A percentile compares a stretch with the other conserved stretches of the same genome.
Conservation (phyloP, 2,797 vertebrate genomes). For the Gobio occitaniae region DNA sequence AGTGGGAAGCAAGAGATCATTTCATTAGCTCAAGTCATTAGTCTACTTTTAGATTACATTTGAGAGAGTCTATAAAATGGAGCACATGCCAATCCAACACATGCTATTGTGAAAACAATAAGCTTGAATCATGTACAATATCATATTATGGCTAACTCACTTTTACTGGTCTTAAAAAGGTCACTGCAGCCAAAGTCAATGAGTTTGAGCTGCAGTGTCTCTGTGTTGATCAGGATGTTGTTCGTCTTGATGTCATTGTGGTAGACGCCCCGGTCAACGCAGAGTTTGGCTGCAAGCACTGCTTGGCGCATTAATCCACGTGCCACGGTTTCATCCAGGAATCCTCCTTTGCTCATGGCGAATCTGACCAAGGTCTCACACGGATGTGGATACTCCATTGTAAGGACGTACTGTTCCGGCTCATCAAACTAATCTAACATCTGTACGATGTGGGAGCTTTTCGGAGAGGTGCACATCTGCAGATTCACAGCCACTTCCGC, state of each 20-base stretch:
- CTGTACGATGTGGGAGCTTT: not conserved
- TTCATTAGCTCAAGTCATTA: not conserved
- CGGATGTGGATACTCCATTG: slow-evolving; percentile 1
- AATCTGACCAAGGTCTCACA: not conserved
- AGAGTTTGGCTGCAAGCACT: not conserved
- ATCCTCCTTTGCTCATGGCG: not conserved
- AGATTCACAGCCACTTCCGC: slow-evolving; percentile 16
- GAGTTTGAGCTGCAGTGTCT: not conserved
- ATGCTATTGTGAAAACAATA: not conserved
- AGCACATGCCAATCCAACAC: not conserved
- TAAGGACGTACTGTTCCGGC: not conserved
- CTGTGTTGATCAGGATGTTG: slow-evolving; percentile 10
- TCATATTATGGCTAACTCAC: not conserved
- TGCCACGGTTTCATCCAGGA: not conserved
- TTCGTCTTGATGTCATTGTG: not conserved
- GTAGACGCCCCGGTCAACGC: not conserved
- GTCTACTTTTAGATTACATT: not conserved
- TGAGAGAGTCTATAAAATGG: not conserved
- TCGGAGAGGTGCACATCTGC: not conserved
- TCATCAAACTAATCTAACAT: slow-evolving; percentile 5
- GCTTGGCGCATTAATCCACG: not conserved
- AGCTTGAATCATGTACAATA: not conserved
- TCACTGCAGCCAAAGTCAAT: slow-evolving; percentile 7
- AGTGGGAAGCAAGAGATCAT: not conserved
- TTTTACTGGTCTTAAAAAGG: not conserved